A percentile compares a stretch with the other conserved stretches of the same genome.
These are phyloP conservation scores for Melipona quadrifasciata DNA, from an alignment of 1,140 invertebrate genomes.

Conservation along the genomic window DNA sequence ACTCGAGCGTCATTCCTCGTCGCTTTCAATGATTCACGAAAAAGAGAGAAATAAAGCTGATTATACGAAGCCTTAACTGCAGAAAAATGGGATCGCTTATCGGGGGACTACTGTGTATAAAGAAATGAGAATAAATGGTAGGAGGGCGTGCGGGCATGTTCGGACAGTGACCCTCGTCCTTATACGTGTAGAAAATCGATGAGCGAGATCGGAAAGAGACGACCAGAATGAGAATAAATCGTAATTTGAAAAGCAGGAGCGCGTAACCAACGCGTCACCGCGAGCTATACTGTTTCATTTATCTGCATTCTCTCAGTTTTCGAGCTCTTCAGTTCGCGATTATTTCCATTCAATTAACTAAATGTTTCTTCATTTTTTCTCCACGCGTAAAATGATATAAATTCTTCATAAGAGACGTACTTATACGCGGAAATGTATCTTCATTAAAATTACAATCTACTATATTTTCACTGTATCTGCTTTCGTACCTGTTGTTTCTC, in stretches of 20 bases:
- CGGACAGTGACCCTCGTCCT: background rate
- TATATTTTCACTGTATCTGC: no score
- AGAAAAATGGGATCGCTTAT: background rate
- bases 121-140: conserved; percentile 1
- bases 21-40: background rate
- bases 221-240: background rate
- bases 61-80: background rate
- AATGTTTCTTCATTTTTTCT: background rate
- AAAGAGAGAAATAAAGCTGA: background rate
- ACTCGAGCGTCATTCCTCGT: background rate
- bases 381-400: background rate
- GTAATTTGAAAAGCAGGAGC: background rate
- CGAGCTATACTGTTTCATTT: background rate
- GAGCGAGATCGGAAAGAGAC: background rate
- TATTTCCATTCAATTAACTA: background rate
- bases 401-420: background rate
- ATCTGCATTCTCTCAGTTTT: background rate
- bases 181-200: background rate
- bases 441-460: background rate
- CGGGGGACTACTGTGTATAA: background rate
- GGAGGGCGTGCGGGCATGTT: background rate
- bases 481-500: no score
- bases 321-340: background rate
- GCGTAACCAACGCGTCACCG: background rate
- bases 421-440: background rate